Evolutionary conservation across 2,797 vertebrate species (phyloP).

Genomic region (Apogon talboti): DNA sequence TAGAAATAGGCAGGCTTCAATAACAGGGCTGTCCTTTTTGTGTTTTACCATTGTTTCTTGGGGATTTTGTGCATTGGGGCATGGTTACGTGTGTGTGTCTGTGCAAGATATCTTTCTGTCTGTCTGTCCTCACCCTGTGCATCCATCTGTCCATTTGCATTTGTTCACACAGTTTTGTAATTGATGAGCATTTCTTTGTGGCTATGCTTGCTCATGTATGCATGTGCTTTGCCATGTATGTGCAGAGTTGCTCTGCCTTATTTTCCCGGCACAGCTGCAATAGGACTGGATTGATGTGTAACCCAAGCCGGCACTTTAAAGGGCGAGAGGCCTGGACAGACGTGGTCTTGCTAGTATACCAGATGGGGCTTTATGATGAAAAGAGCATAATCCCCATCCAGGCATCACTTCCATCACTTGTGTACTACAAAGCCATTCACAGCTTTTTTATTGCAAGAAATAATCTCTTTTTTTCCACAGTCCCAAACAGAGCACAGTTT

Average conservation of each 20-base stretch:
- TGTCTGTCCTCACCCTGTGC: slow-evolving; percentile 33
- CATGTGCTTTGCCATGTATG: slow-evolving; percentile 48
- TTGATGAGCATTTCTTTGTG: slow-evolving; percentile 60
- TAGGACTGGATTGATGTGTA: slow-evolving; percentile 96
- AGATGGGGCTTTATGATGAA: slow-evolving; percentile 99
- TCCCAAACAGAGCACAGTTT: slow-evolving; percentile 81
- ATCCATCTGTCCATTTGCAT: slow-evolving; percentile 67
- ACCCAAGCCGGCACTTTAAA: slow-evolving; percentile 98
- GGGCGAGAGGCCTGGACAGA: slow-evolving; percentile 95
- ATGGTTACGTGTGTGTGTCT: not conserved
- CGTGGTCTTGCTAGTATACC: slow-evolving; percentile 92
- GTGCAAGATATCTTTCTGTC: slow-evolving; percentile 18
- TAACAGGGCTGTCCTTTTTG: slow-evolving; percentile 89
- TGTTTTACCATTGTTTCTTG: slow-evolving; percentile 79
- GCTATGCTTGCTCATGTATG: slow-evolving; percentile 39
- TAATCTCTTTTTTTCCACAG: slow-evolving; percentile 80
- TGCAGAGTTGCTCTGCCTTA: slow-evolving; percentile 46
- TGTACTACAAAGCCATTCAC: slow-evolving; percentile 94
- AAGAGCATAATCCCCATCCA: slow-evolving; percentile 97
- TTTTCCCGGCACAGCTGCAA: slow-evolving; percentile 93
- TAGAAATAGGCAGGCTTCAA: slow-evolving; percentile 90
- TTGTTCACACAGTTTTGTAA: slow-evolving; percentile 45
- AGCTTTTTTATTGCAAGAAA: slow-evolving; percentile 86
- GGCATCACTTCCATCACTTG: slow-evolving; percentile 94
- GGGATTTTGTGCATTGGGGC: slow-evolving; percentile 44